phyloP scores from a whole-genome alignment of 2,888 invertebrate species.

The Cerastoderma edule region DNA sequence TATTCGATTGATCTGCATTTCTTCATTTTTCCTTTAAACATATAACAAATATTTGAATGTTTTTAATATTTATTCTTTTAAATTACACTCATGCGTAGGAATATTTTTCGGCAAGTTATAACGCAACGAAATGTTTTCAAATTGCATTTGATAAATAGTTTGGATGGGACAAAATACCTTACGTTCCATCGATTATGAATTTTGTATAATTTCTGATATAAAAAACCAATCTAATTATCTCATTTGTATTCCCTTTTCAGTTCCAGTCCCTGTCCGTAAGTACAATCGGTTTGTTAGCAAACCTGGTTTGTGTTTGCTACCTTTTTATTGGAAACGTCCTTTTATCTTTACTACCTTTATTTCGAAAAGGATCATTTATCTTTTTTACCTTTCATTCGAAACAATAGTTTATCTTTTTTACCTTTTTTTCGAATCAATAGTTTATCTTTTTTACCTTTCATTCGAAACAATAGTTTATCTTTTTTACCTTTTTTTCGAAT shows the following conservation, averaged over 20 bases:
- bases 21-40: not conserved
- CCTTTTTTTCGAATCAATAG: not conserved
- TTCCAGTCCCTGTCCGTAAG: conserved; percentile 36
- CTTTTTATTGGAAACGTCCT: not conserved
- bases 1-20: not conserved
- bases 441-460: not conserved
- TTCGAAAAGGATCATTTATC: not conserved
- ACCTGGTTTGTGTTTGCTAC: no score
- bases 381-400: not conserved
- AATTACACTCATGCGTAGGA: not conserved
- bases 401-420: not conserved
- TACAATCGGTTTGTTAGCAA: conserved; percentile 10
- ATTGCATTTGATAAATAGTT: not conserved
- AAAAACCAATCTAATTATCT: not conserved
- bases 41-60: not conserved
- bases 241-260: conserved; percentile 31
- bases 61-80: not conserved
- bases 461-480: not conserved
- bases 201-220: not conserved
- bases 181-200: not conserved
- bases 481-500: not conserved
- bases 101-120: not conserved
- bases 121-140: not conserved
- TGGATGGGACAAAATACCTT: not conserved
- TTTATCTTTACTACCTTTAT: not conserved